phyloP scores from a whole-genome alignment of 92 coral and sea anemone species.

The Meandrina meandrites region DNA sequence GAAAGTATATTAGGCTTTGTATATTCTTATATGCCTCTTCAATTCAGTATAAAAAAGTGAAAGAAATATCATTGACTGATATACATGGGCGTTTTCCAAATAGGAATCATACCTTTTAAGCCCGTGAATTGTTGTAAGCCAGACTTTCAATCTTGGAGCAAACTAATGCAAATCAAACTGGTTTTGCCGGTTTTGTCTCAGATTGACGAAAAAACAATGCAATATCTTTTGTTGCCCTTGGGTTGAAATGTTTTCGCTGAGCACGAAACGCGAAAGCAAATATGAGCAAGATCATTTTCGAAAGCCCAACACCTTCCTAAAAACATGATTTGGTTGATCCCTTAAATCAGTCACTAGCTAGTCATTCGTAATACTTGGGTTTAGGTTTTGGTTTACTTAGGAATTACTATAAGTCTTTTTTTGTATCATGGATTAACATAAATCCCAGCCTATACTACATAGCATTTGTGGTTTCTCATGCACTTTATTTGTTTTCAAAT shows the following conservation, averaged over 20 bases:
- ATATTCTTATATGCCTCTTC: background rate
- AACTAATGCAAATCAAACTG: background rate
- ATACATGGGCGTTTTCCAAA: background rate
- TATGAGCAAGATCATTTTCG: background rate
- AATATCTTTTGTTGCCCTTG: background rate
- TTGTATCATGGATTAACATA: background rate
- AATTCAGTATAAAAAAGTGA: background rate
- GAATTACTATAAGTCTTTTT: background rate
- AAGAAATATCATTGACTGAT: background rate
- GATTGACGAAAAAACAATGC: background rate
- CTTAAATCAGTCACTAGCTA: background rate
- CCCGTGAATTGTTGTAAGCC: background rate
- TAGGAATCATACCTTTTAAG: background rate
- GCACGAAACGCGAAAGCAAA: background rate
- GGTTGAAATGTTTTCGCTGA: background rate
- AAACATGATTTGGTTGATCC: background rate
- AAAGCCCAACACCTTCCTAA: background rate
- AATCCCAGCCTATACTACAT: background rate
- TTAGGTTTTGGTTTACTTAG: background rate
- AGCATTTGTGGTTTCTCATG: background rate
- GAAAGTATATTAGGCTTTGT: background rate
- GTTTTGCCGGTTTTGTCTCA: background rate
- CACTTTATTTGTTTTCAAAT: background rate
- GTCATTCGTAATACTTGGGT: background rate
- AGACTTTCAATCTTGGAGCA: background rate